Conservation (phyloP, 1,140 invertebrate genomes). For the Neelides sp. region DNA sequence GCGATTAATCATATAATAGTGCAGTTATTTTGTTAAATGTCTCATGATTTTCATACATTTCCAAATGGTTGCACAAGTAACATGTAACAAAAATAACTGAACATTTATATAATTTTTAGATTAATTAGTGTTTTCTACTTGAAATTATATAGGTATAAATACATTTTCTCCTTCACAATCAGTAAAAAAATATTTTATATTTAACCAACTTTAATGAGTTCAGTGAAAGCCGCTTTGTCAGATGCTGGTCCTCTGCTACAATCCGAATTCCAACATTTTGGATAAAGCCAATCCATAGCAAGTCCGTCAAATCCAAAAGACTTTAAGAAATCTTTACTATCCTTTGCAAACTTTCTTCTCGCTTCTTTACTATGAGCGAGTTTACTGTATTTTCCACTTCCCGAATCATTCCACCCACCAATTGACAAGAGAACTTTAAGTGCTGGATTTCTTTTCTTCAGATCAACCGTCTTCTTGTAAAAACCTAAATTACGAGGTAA, state of each 20-base stretch:
- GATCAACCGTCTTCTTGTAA: constrained; percentile 42
- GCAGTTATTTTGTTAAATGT: neutral
- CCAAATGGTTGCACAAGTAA: constrained; percentile 1
- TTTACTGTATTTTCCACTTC: constrained; percentile 67
- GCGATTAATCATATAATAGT: constrained; percentile 1
- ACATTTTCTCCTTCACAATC: neutral
- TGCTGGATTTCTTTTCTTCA: constrained; percentile 39
- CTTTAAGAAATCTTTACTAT: constrained; percentile 51
- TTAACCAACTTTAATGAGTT: constrained; percentile 52
- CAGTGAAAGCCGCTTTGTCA: constrained; percentile 63
- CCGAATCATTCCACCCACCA: constrained; percentile 82
- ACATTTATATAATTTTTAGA: neutral
- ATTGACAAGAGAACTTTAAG: constrained; percentile 57
- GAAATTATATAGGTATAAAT: neutral
- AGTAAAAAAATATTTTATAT: neutral
- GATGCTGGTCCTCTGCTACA: constrained; percentile 62
- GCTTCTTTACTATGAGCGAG: constrained; percentile 50
- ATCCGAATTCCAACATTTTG: constrained; percentile 79
- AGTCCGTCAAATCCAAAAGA: constrained; percentile 65
- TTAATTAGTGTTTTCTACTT: neutral
- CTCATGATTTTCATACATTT: too few species aligned
- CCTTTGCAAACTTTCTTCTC: constrained; percentile 47
- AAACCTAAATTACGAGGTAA: constrained; percentile 42
- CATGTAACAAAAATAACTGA: neutral
- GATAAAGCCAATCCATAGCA: constrained; percentile 83